These are phyloP conservation scores for Bradypodion ventrale DNA, from an alignment of 2,797 vertebrate genomes.

Conservation along the genomic window DNA sequence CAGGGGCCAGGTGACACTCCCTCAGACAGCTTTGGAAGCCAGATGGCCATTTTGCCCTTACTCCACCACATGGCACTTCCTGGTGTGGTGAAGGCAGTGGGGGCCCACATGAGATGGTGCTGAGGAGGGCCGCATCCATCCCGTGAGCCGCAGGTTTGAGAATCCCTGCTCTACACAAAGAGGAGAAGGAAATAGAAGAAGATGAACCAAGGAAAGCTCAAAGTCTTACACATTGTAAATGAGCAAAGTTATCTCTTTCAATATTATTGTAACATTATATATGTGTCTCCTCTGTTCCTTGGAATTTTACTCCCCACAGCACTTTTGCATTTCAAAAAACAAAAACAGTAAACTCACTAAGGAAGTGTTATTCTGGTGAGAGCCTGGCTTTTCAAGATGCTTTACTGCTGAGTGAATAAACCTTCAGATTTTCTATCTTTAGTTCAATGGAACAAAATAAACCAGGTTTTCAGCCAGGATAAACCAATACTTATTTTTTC, in stretches of 20 bases:
- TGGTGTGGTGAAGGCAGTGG: no score
- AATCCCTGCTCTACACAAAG: no score
- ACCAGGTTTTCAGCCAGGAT: background rate
- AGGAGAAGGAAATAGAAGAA: background rate
- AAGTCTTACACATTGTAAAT: background rate
- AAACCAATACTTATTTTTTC: background rate
- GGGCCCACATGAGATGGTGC: no score
- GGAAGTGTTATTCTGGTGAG: slow-evolving; percentile 27
- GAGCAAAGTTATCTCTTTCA: background rate
- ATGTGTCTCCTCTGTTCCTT: slow-evolving; percentile 19
- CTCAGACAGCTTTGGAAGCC: no score
- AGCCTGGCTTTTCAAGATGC: slow-evolving; percentile 16
- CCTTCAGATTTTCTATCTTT: slow-evolving; percentile 28
- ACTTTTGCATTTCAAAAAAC: slow-evolving; percentile 18
- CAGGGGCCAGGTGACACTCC: no score
- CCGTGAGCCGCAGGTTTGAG: no score
- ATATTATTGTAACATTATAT: slow-evolving; percentile 9
- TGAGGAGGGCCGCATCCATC: no score
- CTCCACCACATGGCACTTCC: no score
- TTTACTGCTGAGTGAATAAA: slow-evolving; percentile 22
- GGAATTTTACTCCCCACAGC: slow-evolving; percentile 6
- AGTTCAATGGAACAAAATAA: slow-evolving; percentile 26
- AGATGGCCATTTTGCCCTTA: no score
- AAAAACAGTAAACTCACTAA: slow-evolving; percentile 25
- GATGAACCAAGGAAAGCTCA: background rate